Evolutionary conservation across 2,888 invertebrate species (phyloP).

Genomic region (Scaptomyza reducta): DNA sequence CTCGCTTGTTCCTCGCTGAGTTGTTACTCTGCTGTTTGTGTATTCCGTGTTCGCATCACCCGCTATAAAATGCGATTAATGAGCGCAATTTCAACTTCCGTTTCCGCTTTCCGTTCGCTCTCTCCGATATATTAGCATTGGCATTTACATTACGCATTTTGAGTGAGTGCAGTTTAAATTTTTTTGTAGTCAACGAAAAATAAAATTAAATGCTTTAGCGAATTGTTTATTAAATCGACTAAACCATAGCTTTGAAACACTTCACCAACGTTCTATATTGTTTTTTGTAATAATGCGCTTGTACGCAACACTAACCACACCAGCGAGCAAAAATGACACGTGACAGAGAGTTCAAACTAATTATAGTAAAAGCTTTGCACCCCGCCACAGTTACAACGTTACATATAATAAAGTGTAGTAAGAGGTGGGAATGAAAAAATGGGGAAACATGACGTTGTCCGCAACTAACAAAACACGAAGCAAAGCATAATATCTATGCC

Average conservation of each 20-base stretch:
- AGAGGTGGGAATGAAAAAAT: conserved; percentile 7
- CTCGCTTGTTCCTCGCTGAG: conserved; percentile 1
- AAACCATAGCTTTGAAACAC: conserved; percentile 2
- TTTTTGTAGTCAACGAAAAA: neutral
- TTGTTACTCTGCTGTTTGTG: conserved; percentile 34
- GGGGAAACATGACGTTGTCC: conserved; percentile 17
- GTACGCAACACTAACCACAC: conserved; percentile 82
- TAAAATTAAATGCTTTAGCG: conserved; percentile 3
- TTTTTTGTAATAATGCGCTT: conserved; percentile 61
- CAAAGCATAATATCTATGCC: conserved; percentile 58
- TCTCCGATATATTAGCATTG: conserved; percentile 23
- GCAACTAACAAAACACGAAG: conserved; percentile 57
- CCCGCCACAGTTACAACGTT: conserved; percentile 40
- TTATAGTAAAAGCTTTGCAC: conserved; percentile 83
- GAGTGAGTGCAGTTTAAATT: conserved; percentile 4
- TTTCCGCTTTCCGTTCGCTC: conserved; percentile 29
- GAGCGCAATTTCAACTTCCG: conserved; percentile 56
- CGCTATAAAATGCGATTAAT: conserved; percentile 56
- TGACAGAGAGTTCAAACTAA: conserved; percentile 84
- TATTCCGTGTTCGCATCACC: conserved; percentile 41
- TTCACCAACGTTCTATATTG: neutral
- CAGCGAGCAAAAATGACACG: conserved; percentile 83
- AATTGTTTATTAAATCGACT: conserved; percentile 24
- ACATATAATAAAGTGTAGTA: conserved; percentile 51
- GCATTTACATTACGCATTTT: conserved; percentile 9